Percentiles rank a stretch among this genome's conserved stretches.
Evolutionary conservation across 2,113 vertebrate species (phyloP).

Genomic region (Ahaetulla prasina): DNA sequence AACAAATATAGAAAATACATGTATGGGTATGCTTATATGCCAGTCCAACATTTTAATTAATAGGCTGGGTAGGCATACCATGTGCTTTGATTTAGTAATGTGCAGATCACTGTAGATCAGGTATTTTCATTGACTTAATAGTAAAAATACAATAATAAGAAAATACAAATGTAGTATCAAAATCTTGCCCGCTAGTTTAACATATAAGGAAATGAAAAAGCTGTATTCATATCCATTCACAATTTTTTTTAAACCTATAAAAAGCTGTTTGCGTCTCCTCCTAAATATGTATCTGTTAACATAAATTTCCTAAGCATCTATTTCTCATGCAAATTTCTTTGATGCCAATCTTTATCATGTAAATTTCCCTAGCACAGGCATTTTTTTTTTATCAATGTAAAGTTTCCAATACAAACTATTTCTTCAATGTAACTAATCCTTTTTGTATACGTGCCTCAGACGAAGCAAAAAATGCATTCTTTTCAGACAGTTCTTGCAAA

Average conservation of each 20-base stretch:
- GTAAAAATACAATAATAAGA: not conserved
- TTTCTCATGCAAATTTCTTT: not conserved
- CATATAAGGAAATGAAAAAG: not conserved
- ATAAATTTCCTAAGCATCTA: not conserved
- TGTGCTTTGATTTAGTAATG: not conserved
- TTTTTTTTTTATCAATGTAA: not conserved
- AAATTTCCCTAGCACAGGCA: not conserved
- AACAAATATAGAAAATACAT: not conserved
- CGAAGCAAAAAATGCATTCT: not conserved
- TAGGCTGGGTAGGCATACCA: not conserved
- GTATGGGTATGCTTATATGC: not conserved
- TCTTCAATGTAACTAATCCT: not conserved
- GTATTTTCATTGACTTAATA: not conserved
- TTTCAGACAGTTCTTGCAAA: not conserved
- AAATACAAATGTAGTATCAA: not conserved
- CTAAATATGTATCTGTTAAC: not conserved
- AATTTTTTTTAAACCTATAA: not conserved
- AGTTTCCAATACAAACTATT: not conserved
- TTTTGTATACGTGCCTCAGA: not conserved
- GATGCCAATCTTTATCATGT: not conserved
- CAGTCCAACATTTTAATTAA: not conserved
- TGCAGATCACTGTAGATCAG: not conserved
- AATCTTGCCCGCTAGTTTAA: not conserved
- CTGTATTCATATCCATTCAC: not conserved
- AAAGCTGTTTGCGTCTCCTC: not conserved